phyloP scores from a whole-genome alignment of 2,888 invertebrate genomes.

The Marasmarcha lunaedactyla region DNA sequence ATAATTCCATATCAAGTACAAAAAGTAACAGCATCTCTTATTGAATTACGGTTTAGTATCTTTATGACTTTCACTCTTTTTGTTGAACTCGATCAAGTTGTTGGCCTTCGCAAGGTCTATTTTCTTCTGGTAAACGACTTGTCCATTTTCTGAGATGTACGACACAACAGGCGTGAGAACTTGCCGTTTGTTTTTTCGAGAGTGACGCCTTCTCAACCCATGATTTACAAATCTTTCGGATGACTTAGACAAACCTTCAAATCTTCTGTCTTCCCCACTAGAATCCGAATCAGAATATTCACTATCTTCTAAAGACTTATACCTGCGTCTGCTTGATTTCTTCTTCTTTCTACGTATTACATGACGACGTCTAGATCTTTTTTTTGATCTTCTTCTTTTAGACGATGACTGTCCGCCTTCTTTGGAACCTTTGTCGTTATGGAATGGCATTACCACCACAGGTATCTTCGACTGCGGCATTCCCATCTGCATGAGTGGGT shows the following conservation, averaged over 20 bases:
- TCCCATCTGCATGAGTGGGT: slow-evolving; percentile 5
- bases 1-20: too few species aligned
- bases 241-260: too few species aligned
- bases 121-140: slow-evolving; percentile 51
- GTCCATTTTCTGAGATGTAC: slow-evolving; percentile 48
- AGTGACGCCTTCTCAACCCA: too few species aligned
- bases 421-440: slow-evolving; percentile 21
- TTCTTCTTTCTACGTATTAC: slow-evolving; percentile 16
- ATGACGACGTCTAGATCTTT: slow-evolving; percentile 15
- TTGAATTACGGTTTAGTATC: too few species aligned
- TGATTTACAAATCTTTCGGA: too few species aligned
- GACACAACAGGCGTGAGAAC: slow-evolving; percentile 52
- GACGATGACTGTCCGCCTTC: neutral
- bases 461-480: slow-evolving; percentile 25
- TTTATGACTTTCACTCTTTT: too few species aligned
- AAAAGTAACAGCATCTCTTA: too few species aligned
- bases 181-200: slow-evolving; percentile 21
- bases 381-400: slow-evolving; percentile 19
- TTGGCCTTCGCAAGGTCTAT: slow-evolving; percentile 43
- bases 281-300: slow-evolving; percentile 15
- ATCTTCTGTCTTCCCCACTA: neutral
- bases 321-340: slow-evolving; percentile 8
- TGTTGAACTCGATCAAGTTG: slow-evolving; percentile 33
- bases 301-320: slow-evolving; percentile 17
- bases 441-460: slow-evolving; percentile 46